A percentile compares a stretch with the other conserved stretches of the same genome.
Evolutionary conservation across 2,797 vertebrate genomes (phyloP).

Genomic region (Lepus townsendii): DNA sequence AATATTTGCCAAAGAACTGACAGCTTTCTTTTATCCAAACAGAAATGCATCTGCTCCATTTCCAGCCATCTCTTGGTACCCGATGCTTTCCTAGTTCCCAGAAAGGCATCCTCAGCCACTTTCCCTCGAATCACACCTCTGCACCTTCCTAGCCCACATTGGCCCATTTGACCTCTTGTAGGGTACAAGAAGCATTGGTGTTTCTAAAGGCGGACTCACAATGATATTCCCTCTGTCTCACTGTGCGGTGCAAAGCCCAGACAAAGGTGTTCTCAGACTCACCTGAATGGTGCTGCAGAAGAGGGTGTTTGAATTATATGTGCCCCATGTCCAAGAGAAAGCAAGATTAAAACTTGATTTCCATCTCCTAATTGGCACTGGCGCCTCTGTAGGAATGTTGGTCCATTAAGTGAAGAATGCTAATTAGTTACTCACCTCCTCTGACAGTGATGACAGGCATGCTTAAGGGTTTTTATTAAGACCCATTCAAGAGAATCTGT

Average conservation of each 20-base stretch:
- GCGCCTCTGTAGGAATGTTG: not conserved
- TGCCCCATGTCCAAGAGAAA: not conserved
- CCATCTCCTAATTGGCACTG: conserved; percentile 42
- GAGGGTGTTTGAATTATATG: not conserved
- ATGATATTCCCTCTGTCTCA: not conserved
- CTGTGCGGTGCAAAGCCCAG: not conserved
- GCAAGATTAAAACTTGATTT: conserved; percentile 41
- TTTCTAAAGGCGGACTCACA: conserved; percentile 1
- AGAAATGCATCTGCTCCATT: not conserved
- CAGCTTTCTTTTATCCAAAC: not conserved
- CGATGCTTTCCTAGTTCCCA: not conserved
- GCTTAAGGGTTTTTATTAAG: conserved; percentile 62
- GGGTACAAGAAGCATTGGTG: not conserved
- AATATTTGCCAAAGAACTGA: not conserved
- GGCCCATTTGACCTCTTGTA: not conserved
- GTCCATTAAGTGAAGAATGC: conserved; percentile 44
- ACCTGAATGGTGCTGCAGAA: not conserved
- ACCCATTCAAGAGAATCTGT: conserved; percentile 36
- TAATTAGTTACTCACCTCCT: conserved; percentile 60
- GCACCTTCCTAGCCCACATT: not conserved
- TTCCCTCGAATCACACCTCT: not conserved
- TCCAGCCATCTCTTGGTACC: not conserved
- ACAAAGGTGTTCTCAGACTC: not conserved
- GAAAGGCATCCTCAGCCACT: not conserved
- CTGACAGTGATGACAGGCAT: conserved; percentile 46